Conservation (phyloP, 2,888 invertebrate genomes). For the Luperina testacea region DNA sequence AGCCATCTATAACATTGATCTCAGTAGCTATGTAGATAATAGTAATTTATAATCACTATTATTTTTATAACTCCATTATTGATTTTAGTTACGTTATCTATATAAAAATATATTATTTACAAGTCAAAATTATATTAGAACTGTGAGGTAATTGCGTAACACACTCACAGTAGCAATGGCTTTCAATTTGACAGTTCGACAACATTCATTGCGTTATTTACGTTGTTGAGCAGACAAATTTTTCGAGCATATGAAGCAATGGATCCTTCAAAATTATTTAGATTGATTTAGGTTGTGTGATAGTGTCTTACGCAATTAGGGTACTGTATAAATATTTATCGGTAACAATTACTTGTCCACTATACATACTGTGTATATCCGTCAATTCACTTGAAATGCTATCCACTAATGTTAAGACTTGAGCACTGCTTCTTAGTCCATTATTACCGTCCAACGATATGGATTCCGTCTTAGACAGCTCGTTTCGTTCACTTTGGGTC, state of each 20-base stretch:
- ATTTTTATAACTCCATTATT: neutral
- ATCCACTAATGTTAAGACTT: slow-evolving; percentile 62
- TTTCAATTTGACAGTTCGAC: neutral
- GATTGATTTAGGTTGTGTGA: neutral
- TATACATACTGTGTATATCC: slow-evolving; percentile 34
- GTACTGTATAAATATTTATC: neutral
- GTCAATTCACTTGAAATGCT: slow-evolving; percentile 59
- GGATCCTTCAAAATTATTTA: no score
- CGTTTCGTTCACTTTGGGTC: slow-evolving; percentile 53
- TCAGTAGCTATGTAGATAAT: slow-evolving; percentile 31
- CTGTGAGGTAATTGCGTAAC: neutral
- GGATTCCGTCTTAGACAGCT: slow-evolving; percentile 81
- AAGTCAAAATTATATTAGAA: slow-evolving; percentile 18
- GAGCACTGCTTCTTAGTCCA: slow-evolving; percentile 80
- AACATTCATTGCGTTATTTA: neutral
- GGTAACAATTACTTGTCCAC: neutral
- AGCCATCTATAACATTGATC: slow-evolving; percentile 27
- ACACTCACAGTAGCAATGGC: neutral
- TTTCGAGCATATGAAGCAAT: neutral
- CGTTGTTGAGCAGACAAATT: neutral
- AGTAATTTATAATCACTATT: slow-evolving; percentile 1
- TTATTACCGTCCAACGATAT: slow-evolving; percentile 79
- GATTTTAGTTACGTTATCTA: neutral
- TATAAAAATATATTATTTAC: slow-evolving; percentile 31
- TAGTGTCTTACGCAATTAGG: neutral